phyloP scores from a whole-genome alignment of 1,140 invertebrate genomes.

The Drosophila oshimai region DNA sequence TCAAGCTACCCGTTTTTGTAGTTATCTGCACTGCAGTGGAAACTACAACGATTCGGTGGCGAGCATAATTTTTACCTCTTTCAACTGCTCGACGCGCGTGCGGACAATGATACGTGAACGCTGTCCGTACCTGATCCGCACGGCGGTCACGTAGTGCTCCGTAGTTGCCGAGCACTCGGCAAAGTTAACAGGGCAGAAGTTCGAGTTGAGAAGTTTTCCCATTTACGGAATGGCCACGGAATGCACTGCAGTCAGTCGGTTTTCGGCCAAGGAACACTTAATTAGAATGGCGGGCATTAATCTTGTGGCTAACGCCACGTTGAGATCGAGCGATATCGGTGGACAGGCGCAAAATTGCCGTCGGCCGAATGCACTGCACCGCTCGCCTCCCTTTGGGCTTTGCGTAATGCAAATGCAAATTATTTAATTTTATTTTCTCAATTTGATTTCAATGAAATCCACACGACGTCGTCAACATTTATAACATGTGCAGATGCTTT shows the following conservation, averaged over 20 bases:
- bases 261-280: slow-evolving; percentile 47
- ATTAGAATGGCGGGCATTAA: slow-evolving; percentile 66
- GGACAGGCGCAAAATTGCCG: slow-evolving; percentile 73
- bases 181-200: slow-evolving; percentile 38
- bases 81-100: slow-evolving; percentile 57
- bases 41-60: not conserved
- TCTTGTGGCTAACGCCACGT: slow-evolving; percentile 70
- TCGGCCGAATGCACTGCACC: slow-evolving; percentile 27
- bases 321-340: slow-evolving; percentile 67
- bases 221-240: slow-evolving; percentile 5
- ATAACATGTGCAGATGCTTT: slow-evolving; percentile 40
- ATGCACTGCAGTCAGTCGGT: slow-evolving; percentile 10
- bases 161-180: slow-evolving; percentile 58
- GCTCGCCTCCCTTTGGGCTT: not conserved
- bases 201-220: slow-evolving; percentile 29
- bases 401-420: slow-evolving; percentile 10
- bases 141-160: slow-evolving; percentile 54
- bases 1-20: slow-evolving; percentile 4
- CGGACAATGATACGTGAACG: slow-evolving; percentile 65
- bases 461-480: slow-evolving; percentile 52
- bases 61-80: slow-evolving; percentile 63
- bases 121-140: slow-evolving; percentile 52
- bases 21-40: not conserved
- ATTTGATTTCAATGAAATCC: slow-evolving; percentile 67
- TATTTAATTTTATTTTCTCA: slow-evolving; percentile 53